Conservation (phyloP, 2,113 vertebrate genomes). For the Bubo blakistoni region DNA sequence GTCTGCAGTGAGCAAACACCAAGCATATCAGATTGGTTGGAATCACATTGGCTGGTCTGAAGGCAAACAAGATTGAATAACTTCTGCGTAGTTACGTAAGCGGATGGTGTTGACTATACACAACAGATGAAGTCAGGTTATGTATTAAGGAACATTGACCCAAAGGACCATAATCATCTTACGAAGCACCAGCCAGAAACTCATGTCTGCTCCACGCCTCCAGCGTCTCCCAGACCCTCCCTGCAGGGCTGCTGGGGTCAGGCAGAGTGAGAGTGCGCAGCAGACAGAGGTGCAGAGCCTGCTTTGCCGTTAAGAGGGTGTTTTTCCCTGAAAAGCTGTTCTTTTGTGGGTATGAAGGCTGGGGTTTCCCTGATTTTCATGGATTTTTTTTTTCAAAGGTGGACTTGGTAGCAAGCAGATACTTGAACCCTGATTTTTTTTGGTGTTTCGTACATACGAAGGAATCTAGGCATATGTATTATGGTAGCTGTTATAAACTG, state of each 20-base stretch:
- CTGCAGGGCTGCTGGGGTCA: constrained; percentile 38
- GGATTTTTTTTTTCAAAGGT: background rate
- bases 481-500: background rate
- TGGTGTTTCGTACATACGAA: background rate
- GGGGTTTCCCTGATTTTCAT: background rate
- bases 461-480: background rate
- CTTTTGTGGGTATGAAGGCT: background rate
- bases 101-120: background rate
- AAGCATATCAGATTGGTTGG: background rate
- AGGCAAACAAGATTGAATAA: constrained; percentile 1
- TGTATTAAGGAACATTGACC: background rate
- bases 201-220: constrained; percentile 30
- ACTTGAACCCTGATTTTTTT: background rate
- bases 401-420: background rate
- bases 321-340: background rate
- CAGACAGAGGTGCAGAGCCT: background rate
- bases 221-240: constrained; percentile 30
- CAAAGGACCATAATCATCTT: constrained; percentile 31
- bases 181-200: constrained; percentile 11
- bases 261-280: accelerated
- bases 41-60: background rate
- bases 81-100: background rate
- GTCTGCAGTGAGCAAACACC: background rate
- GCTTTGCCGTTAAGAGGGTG: background rate
- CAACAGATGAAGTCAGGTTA: constrained; percentile 32